These are phyloP conservation scores for Sphinx pinastri DNA, from an alignment of 2,888 invertebrate genomes.

Conservation along the genomic window DNA sequence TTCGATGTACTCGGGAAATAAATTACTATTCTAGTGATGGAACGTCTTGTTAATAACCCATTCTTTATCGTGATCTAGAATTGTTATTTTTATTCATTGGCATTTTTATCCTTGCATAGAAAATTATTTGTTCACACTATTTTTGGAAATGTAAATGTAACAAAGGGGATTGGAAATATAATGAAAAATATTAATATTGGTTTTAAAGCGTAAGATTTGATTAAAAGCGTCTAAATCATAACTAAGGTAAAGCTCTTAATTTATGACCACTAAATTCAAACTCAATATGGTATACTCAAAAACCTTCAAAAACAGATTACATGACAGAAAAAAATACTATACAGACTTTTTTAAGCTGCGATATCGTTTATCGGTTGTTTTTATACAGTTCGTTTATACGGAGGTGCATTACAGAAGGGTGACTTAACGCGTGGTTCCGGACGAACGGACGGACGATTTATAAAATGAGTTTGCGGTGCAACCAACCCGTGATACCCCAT, in stretches of 20 bases:
- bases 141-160: too few relatives aligned
- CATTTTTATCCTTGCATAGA: too few relatives aligned
- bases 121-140: too few relatives aligned
- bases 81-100: too few relatives aligned
- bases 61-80: too few relatives aligned
- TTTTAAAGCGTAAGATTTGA: too few relatives aligned
- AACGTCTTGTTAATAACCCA: too few relatives aligned
- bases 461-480: conserved; percentile 84
- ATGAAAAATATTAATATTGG: too few relatives aligned
- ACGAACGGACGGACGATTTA: conserved; percentile 77
- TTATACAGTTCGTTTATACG: conserved; percentile 51
- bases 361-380: conserved; percentile 30
- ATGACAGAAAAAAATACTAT: background rate
- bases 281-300: background rate
- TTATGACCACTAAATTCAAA: too few relatives aligned
- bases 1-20: background rate
- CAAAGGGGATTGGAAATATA: too few relatives aligned
- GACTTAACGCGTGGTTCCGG: conserved; percentile 80
- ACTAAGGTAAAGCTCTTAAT: too few relatives aligned
- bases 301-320: background rate
- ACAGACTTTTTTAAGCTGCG: background rate
- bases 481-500: conserved; percentile 81
- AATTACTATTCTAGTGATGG: background rate
- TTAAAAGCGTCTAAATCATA: too few relatives aligned
- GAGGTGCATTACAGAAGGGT: conserved; percentile 66